Conservation (phyloP, 2,888 invertebrate species). For the Crocallis elinguaria region DNA sequence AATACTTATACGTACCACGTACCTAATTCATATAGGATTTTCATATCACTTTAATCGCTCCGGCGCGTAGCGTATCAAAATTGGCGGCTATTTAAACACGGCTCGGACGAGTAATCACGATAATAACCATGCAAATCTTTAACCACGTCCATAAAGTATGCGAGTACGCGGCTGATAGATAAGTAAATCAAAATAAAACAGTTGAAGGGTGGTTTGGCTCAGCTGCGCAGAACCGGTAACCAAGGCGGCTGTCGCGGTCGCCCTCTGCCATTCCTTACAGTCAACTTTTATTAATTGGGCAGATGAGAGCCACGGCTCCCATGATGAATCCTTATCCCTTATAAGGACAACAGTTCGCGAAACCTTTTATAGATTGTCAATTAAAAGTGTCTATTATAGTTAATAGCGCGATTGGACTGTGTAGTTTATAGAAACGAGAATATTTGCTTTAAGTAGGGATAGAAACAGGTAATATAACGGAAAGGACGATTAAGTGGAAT, state of each 20-base stretch:
- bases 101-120: slow-evolving; percentile 44
- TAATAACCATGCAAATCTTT: slow-evolving; percentile 54
- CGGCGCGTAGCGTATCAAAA: slow-evolving; percentile 26
- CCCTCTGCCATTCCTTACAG: slow-evolving; percentile 76
- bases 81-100: slow-evolving; percentile 28
- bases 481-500: slow-evolving; percentile 84
- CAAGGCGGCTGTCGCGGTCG: slow-evolving; percentile 66
- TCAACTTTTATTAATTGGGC: slow-evolving; percentile 85
- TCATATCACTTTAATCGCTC: slow-evolving; percentile 44
- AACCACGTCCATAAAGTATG: slow-evolving; percentile 56
- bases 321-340: slow-evolving; percentile 81
- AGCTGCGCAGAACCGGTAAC: slow-evolving; percentile 80
- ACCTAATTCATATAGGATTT: neutral
- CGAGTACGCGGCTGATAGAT: slow-evolving; percentile 62
- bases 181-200: slow-evolving; percentile 83
- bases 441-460: slow-evolving; percentile 81
- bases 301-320: slow-evolving; percentile 81
- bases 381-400: slow-evolving; percentile 84
- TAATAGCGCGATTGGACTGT: slow-evolving; percentile 77
- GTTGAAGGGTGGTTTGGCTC: slow-evolving; percentile 68
- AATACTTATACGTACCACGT: neutral
- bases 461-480: slow-evolving; percentile 83
- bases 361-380: slow-evolving; percentile 85
- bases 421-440: slow-evolving; percentile 77
- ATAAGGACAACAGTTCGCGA: slow-evolving; percentile 78